Evolutionary conservation across 2,113 vertebrate genomes (phyloP), one percentile per base, ranked within the genome.

Genomic region (Sitta europaea): DNA sequence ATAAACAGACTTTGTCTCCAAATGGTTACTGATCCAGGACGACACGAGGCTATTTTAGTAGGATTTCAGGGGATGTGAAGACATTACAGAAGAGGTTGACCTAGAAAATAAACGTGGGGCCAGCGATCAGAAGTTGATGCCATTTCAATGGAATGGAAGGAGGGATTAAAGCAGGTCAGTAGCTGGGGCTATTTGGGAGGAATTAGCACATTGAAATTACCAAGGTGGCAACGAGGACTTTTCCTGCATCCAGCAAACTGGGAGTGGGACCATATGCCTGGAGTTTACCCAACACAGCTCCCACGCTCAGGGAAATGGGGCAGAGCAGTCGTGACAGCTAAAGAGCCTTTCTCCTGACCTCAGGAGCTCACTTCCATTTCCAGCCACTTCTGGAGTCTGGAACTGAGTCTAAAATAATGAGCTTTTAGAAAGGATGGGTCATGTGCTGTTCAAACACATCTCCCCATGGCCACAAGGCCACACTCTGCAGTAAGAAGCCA

Each of bases 1-100:
- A 97, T 90, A 95, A 97, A 96, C 96, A 97, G 95, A 96, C 72
- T 97, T 95, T 94, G 94, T 92, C 91, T 97, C 96, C 96, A 97
- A 97, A 97, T 96, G 95, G 94, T 97, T 94, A 90, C 96, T 95
- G 95, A 97, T 97, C 96, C 95, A 96, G 92, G 94, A 92, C 78
- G 92, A 90, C 88, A 95, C 38, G 4, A 79, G 88, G 88, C 95
- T 97, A 96, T 97, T 96, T 97, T 95, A 71, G 95, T 92, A 70
- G 82, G 73, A 88, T 88, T 92, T 79, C 68, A 86, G 91, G 47
- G 79, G 84, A 73, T 71, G 86, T 16, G 82, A 74, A 96, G 94
- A 63, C 75, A 40, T 80, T 67, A n/a, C 38, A 47, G 91, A 59
- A 77, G 72, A 92, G 91, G 35, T 29, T 94, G 96, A 96, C 96